A percentile compares a stretch with the other conserved stretches of the same genome.
Conservation (phyloP, 2,113 vertebrate genomes). For the Heterocephalus glaber region DNA sequence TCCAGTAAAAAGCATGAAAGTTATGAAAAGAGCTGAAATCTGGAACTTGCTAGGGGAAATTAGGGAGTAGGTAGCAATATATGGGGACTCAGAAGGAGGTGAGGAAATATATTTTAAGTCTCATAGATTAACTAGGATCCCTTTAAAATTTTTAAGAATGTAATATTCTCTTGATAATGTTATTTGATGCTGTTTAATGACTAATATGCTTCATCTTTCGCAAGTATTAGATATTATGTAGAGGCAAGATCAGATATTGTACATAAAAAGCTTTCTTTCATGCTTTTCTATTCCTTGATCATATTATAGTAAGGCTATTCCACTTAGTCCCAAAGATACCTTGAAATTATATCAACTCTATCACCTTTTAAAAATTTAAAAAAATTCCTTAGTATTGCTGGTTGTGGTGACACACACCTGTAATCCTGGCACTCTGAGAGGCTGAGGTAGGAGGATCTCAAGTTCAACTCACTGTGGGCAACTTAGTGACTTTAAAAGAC, state of each 20-base stretch:
- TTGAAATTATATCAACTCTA: slow-evolving; percentile 17
- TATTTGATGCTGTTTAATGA: background rate
- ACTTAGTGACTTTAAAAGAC: background rate
- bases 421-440: background rate
- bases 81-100: background rate
- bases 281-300: background rate
- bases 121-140: background rate
- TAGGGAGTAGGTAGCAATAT: background rate
- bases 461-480: background rate
- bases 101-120: background rate
- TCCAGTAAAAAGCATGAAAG: background rate
- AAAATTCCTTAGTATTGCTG: background rate
- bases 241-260: background rate
- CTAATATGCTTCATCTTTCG: background rate
- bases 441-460: background rate
- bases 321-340: background rate
- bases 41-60: background rate
- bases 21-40: background rate
- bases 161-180: background rate
- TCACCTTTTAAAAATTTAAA: slow-evolving; percentile 7
- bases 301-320: background rate
- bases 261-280: background rate
- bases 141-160: slow-evolving; percentile 14
- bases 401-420: background rate
- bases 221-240: background rate